These are phyloP conservation scores for Lycodopsis pacificus DNA, from an alignment of 2,797 vertebrate genomes.

Conservation along the genomic window DNA sequence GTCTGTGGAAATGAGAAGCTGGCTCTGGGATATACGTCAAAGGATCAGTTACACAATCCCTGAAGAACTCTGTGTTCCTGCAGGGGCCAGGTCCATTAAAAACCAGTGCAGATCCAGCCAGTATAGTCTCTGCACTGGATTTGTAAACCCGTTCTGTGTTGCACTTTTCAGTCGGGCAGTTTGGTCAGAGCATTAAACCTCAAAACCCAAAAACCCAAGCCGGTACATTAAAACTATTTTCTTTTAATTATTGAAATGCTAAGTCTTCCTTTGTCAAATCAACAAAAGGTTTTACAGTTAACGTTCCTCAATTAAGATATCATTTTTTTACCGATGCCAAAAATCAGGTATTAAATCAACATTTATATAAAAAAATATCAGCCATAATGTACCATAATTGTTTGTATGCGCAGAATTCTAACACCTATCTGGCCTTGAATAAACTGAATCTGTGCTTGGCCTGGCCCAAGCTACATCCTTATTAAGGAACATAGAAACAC, in stretches of 20 bases:
- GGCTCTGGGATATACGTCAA: neutral
- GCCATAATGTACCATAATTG: neutral
- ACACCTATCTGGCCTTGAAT: neutral
- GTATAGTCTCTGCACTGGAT: neutral
- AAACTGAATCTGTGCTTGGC: neutral
- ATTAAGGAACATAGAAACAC: neutral
- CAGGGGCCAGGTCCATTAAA: neutral
- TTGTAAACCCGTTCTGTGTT: neutral
- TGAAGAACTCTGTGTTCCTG: neutral
- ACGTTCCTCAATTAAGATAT: neutral
- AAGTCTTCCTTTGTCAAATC: neutral
- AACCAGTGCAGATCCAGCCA: neutral
- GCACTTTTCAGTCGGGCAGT: neutral
- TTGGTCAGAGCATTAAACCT: neutral
- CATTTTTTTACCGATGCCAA: neutral
- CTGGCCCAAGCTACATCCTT: neutral
- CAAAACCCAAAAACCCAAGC: neutral
- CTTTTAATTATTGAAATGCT: neutral
- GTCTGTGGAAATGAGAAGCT: slow-evolving; percentile 16
- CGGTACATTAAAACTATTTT: neutral
- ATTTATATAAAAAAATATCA: neutral
- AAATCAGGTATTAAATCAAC: neutral
- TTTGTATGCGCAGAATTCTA: slow-evolving; percentile 7
- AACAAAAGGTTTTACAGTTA: neutral
- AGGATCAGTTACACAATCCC: neutral